phyloP scores from a whole-genome alignment of 2,888 invertebrate genomes.

The Drosophila kuntzei region DNA sequence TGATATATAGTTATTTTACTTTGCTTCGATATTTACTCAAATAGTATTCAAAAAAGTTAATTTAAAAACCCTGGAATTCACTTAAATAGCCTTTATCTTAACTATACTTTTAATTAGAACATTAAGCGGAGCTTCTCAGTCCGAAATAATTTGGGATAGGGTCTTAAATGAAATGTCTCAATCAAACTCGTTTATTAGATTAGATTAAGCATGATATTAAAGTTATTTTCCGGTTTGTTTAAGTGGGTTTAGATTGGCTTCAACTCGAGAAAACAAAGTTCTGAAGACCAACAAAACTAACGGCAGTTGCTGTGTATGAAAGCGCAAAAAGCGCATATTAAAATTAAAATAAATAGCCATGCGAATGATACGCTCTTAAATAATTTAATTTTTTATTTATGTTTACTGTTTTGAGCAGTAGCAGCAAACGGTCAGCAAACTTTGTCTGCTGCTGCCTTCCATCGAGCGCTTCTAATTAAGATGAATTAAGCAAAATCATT shows the following conservation, averaged over 20 bases:
- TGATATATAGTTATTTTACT: neutral
- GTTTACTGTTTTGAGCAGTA: conserved; percentile 44
- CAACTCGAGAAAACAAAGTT: conserved; percentile 21
- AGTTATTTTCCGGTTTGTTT: conserved; percentile 25
- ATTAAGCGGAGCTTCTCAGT: neutral
- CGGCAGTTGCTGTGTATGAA: conserved; percentile 48
- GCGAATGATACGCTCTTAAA: conserved; percentile 48
- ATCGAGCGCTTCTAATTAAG: conserved; percentile 79
- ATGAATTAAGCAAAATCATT: conserved; percentile 82
- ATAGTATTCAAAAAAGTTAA: no score
- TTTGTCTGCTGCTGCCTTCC: conserved; percentile 39
- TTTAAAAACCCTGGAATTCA: neutral
- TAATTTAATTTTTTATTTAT: conserved; percentile 45
- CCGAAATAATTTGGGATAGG: neutral
- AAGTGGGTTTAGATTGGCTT: conserved; percentile 35
- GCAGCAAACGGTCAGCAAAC: conserved; percentile 65
- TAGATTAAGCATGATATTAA: conserved; percentile 33
- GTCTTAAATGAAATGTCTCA: conserved; percentile 13
- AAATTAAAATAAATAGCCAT: conserved; percentile 62
- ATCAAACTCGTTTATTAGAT: conserved; percentile 26
- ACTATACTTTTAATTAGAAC: conserved; percentile 3
- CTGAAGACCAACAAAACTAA: conserved; percentile 37
- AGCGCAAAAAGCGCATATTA: conserved; percentile 54
- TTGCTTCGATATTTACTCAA: no score
- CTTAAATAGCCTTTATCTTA: neutral